phyloP scores from a whole-genome alignment of 2,113 vertebrate species.

The Plestiodon gilberti region DNA sequence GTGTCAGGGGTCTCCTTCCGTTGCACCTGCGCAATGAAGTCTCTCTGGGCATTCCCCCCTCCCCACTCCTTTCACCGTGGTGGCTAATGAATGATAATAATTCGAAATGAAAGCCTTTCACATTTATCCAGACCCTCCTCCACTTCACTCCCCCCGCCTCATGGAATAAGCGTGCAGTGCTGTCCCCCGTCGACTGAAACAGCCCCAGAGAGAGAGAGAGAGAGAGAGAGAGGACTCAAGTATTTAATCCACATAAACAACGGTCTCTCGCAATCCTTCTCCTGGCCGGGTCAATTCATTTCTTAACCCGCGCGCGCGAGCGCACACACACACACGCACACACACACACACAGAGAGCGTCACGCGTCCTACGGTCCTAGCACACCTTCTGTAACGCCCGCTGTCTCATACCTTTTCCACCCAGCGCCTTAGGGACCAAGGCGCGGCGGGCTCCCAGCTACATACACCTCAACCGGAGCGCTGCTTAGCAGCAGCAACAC shows the following conservation, averaged over 20 bases:
- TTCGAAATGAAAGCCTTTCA: constrained; percentile 80
- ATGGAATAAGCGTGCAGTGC: background rate
- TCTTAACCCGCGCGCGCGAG: too few species aligned
- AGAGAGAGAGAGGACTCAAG: too few species aligned
- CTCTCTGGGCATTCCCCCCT: constrained; percentile 24
- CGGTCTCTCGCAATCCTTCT: background rate
- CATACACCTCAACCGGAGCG: background rate
- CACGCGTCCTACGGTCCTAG: too few species aligned
- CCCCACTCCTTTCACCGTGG: constrained; percentile 63
- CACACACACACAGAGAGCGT: too few species aligned
- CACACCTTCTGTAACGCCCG: too few species aligned
- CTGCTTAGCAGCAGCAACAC: background rate
- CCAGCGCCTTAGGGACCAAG: too few species aligned
- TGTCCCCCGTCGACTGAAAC: too few species aligned
- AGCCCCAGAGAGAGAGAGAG: background rate
- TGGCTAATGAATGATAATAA: constrained; percentile 86
- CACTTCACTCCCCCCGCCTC: background rate
- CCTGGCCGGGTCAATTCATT: background rate
- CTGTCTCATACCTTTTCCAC: too few species aligned
- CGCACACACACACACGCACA: background rate
- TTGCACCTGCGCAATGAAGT: constrained; percentile 65
- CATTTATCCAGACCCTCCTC: constrained; percentile 59
- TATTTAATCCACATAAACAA: background rate
- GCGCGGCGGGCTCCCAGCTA: too few species aligned
- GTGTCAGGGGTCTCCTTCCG: background rate